Conservation (phyloP, 2,113 vertebrate species). For the Noturus placidus region DNA sequence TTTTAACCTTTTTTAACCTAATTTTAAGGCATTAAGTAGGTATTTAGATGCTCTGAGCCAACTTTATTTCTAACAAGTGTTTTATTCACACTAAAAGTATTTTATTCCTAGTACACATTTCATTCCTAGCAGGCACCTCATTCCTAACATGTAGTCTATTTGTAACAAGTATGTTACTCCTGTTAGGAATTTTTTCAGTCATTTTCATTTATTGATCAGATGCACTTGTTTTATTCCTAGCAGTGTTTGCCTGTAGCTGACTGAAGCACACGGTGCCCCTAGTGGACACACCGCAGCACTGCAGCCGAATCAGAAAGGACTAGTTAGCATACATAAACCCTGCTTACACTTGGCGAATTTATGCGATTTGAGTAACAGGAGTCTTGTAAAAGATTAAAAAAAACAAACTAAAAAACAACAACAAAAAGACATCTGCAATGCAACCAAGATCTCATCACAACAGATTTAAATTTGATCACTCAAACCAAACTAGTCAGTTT, state of each 20-base stretch:
- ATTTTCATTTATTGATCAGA: neutral
- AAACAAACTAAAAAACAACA: too few species aligned
- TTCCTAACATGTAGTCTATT: neutral
- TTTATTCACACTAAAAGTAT: too few species aligned
- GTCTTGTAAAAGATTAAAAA: too few species aligned
- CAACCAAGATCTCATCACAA: neutral
- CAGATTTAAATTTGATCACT: neutral
- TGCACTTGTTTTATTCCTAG: neutral
- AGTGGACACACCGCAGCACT: conserved; percentile 6
- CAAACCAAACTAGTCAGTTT: neutral
- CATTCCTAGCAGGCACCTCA: neutral
- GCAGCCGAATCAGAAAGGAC: neutral
- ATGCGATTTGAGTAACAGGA: neutral
- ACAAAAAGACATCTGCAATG: neutral
- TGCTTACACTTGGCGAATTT: neutral
- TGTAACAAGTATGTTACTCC: neutral
- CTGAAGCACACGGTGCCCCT: neutral
- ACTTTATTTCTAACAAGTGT: neutral
- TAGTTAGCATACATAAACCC: neutral
- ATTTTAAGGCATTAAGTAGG: too few species aligned
- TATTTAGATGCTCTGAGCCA: neutral
- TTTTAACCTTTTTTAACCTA: too few species aligned
- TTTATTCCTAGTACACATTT: neutral
- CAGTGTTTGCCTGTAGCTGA: neutral
- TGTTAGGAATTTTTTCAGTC: neutral